phyloP scores from a whole-genome alignment of 2,113 vertebrate genomes.

The Peromyscus californicus region DNA sequence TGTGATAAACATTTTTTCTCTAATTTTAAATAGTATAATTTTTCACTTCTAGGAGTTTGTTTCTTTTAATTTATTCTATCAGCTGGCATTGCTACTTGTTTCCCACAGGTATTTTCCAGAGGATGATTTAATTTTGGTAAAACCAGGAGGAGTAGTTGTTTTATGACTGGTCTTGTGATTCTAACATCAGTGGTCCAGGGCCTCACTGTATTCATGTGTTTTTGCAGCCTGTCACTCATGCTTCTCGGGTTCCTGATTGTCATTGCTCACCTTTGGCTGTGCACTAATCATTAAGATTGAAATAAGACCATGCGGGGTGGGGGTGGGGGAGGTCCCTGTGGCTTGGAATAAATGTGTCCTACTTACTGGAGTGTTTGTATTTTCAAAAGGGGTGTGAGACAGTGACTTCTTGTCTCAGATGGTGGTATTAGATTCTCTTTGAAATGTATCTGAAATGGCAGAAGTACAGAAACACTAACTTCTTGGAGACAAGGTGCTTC shows the following conservation, averaged over 20 bases:
- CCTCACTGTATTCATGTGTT: neutral
- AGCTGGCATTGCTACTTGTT: neutral
- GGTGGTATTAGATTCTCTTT: neutral
- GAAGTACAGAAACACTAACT: neutral
- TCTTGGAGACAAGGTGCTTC: neutral
- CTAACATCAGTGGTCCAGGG: neutral
- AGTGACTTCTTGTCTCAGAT: neutral
- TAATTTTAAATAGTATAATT: slow-evolving; percentile 25
- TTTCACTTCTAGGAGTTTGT: slow-evolving; percentile 32
- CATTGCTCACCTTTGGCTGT: slow-evolving; percentile 39
- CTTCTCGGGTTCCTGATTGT: slow-evolving; percentile 39
- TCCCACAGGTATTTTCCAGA: neutral
- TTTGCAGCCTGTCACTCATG: neutral
- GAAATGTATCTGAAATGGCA: neutral
- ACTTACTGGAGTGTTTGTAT: neutral
- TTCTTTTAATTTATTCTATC: neutral
- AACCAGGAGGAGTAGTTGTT: neutral
- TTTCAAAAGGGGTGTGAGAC: neutral
- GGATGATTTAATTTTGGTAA: neutral
- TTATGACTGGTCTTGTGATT: slow-evolving; percentile 2
- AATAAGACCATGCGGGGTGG: neutral
- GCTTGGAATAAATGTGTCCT: neutral
- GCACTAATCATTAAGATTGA: neutral
- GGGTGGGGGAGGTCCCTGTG: neutral
- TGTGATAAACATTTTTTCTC: neutral